A percentile compares a stretch with the other conserved stretches of the same genome.
Conservation (phyloP, 2,113 vertebrate species). For the Vidua chalybeata region DNA sequence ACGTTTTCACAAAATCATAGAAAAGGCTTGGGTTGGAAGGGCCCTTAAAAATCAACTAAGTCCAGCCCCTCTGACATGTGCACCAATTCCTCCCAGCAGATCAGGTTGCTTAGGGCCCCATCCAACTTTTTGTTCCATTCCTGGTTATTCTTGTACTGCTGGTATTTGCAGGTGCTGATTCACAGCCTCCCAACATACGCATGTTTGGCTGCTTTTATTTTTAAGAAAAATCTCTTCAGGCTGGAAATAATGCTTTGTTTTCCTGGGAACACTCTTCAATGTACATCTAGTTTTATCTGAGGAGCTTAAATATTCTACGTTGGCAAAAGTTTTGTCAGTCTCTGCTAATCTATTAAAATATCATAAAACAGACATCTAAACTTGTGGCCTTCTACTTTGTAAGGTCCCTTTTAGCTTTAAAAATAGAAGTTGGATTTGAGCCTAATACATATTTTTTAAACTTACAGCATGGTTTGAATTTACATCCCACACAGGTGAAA, state of each 20-base stretch:
- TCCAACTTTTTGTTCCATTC: neutral
- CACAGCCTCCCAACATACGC: neutral
- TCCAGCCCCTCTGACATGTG: neutral
- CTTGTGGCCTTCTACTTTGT: neutral
- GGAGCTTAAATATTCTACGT: neutral
- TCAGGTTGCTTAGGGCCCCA: neutral
- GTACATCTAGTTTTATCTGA: neutral
- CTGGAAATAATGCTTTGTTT: neutral
- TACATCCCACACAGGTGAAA: neutral
- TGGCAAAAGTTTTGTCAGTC: neutral
- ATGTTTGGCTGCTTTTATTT: neutral
- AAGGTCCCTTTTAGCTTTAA: neutral
- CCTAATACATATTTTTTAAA: neutral
- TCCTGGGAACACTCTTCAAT: neutral
- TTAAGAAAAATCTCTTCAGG: neutral
- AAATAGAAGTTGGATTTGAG: neutral
- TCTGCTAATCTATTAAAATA: neutral
- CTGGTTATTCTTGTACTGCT: neutral
- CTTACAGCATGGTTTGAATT: neutral
- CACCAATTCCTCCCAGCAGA: neutral
- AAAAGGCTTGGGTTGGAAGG: neutral
- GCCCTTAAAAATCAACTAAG: neutral
- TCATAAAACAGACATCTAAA: neutral
- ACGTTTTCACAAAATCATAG: neutral
- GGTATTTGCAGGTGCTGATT: conserved; percentile 19